Evolutionary conservation across 2,888 invertebrate genomes (phyloP).

Genomic region (Nymphalis c-album): DNA sequence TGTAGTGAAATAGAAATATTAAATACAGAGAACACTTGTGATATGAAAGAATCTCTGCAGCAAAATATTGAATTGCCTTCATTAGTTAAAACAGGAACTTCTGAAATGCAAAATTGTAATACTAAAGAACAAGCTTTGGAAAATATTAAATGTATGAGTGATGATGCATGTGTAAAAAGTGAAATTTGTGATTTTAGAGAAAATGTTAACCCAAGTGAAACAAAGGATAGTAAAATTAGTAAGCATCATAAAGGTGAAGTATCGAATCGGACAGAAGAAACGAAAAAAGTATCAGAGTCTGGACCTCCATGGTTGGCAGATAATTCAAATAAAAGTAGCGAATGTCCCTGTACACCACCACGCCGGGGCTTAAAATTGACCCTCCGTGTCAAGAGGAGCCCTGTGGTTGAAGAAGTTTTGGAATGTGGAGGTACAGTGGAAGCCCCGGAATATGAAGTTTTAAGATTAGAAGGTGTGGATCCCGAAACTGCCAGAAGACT

Average conservation of each 20-base stretch:
- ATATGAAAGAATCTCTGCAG: conserved; percentile 69
- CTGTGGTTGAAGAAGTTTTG: conserved; percentile 91
- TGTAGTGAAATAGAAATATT: conserved; percentile 51
- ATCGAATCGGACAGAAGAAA: conserved; percentile 62
- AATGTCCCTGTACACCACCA: conserved; percentile 82
- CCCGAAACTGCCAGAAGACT: conserved; percentile 78
- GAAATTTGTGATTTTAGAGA: conserved; percentile 77
- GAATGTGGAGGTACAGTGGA: conserved; percentile 87
- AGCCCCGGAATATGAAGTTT: conserved; percentile 91
- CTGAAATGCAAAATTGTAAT: conserved; percentile 47
- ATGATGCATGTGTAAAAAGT: conserved; percentile 68
- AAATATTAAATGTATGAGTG: conserved; percentile 59
- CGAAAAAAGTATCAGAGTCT: conserved; percentile 66
- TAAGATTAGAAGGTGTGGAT: conserved; percentile 89
- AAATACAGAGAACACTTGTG: conserved; percentile 54
- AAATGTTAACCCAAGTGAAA: conserved; percentile 77
- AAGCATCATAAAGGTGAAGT: conserved; percentile 67
- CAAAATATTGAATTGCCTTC: conserved; percentile 49
- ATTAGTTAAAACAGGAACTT: conserved; percentile 47
- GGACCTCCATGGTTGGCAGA: conserved; percentile 72
- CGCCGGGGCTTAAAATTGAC: conserved; percentile 88
- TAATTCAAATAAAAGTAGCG: conserved; percentile 72
- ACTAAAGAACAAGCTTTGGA: conserved; percentile 57
- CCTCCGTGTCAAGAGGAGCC: conserved; percentile 92
- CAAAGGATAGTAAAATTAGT: conserved; percentile 65